Conservation (phyloP, 2,797 vertebrate species). For the Anabacerthia variegaticeps region DNA sequence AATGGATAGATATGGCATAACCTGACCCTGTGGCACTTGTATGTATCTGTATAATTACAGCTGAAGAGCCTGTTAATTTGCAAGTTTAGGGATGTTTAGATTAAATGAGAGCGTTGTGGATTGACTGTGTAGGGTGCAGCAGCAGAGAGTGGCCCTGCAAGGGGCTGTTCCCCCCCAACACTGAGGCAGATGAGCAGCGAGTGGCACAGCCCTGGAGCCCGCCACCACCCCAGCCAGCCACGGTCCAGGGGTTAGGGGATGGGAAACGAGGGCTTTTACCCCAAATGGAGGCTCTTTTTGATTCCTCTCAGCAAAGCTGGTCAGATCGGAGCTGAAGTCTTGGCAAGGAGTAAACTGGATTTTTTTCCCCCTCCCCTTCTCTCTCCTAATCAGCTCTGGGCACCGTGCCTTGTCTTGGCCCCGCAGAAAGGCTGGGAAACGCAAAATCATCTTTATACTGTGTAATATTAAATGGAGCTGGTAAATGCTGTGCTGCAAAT, state of each 20-base stretch:
- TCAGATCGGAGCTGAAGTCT: conserved; percentile 11
- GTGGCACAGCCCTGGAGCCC: background rate
- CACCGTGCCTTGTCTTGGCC: background rate
- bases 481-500: background rate
- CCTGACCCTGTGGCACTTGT: conserved; percentile 52
- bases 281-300: background rate
- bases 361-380: background rate
- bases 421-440: background rate
- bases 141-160: background rate
- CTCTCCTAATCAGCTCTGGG: background rate
- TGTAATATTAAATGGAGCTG: background rate
- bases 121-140: conserved; percentile 24
- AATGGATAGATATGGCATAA: background rate
- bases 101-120: conserved; percentile 45
- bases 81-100: conserved; percentile 58
- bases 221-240: background rate
- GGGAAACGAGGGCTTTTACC: background rate
- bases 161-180: background rate
- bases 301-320: background rate
- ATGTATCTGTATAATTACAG: conserved; percentile 60
- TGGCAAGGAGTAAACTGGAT: conserved; percentile 10
- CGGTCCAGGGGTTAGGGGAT: background rate
- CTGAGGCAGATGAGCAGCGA: background rate
- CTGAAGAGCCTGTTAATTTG: conserved; percentile 59
- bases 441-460: background rate